A percentile compares a stretch with the other conserved stretches of the same genome.
phyloP scores from a whole-genome alignment of 2,888 invertebrate genomes.

The Clanis bilineata region DNA sequence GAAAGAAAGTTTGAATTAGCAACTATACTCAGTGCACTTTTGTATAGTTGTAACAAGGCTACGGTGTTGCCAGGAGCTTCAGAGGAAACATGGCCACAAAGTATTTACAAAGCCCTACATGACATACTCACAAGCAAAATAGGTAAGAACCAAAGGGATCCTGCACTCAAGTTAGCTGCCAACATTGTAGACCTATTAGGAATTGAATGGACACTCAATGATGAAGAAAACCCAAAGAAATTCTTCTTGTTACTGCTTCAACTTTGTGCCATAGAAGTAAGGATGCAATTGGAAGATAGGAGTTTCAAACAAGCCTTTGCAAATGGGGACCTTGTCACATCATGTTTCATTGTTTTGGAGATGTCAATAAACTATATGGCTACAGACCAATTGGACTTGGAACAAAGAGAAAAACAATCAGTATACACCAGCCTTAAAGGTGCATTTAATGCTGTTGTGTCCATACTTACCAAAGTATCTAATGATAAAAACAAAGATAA shows the following conservation, averaged over 20 bases:
- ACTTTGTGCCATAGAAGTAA: constrained; percentile 94
- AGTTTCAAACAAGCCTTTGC: constrained; percentile 89
- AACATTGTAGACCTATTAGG: constrained; percentile 91
- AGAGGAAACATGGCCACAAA: constrained; percentile 91
- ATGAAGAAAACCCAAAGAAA: constrained; percentile 90
- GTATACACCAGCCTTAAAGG: constrained; percentile 94
- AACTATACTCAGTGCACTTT: constrained; percentile 87
- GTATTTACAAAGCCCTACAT: constrained; percentile 90
- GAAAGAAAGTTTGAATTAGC: constrained; percentile 95
- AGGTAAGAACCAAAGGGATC: constrained; percentile 93
- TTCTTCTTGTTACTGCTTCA: constrained; percentile 92
- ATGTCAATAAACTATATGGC: constrained; percentile 90
- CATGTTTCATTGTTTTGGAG: constrained; percentile 92
- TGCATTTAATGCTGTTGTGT: constrained; percentile 91
- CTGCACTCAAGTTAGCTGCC: constrained; percentile 92
- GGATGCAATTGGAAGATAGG: constrained; percentile 96
- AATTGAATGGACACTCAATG: constrained; percentile 91
- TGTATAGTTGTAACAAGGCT: constrained; percentile 87
- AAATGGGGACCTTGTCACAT: constrained; percentile 89
- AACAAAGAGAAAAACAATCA: constrained; percentile 95
- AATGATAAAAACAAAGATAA: constrained; percentile 88
- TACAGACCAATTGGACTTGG: constrained; percentile 90
- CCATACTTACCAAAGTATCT: constrained; percentile 87
- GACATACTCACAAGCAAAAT: constrained; percentile 94
- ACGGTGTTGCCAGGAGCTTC: constrained; percentile 84